A percentile compares a stretch with the other conserved stretches of the same genome.
These are phyloP conservation scores for Aelia acuminata DNA, from an alignment of 2,888 invertebrate genomes.

Conservation along the genomic window DNA sequence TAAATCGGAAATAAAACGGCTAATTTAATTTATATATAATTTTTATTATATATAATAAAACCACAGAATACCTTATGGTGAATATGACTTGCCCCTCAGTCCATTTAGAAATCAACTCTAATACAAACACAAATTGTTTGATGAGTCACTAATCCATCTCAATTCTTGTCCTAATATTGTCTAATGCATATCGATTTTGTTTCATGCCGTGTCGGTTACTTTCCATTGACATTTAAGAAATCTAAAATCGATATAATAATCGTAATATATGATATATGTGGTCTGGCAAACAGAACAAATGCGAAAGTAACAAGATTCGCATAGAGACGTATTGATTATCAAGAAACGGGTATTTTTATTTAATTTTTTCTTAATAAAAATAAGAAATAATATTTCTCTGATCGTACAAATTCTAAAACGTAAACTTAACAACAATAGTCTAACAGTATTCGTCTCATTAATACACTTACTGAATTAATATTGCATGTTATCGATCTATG, in stretches of 20 bases:
- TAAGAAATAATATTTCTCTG: too few species aligned
- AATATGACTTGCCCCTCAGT: background rate
- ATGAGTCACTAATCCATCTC: background rate
- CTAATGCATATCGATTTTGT: background rate
- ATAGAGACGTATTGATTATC: background rate
- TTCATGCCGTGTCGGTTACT: background rate
- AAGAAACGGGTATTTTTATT: background rate
- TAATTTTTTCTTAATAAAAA: too few species aligned
- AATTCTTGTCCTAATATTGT: slow-evolving; percentile 14
- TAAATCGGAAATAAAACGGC: too few species aligned
- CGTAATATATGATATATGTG: background rate
- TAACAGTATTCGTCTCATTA: too few species aligned
- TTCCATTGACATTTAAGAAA: background rate
- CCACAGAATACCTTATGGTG: background rate
- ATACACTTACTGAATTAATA: too few species aligned
- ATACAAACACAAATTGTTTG: background rate
- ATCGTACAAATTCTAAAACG: too few species aligned
- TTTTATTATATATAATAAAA: too few species aligned
- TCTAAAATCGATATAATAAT: slow-evolving; percentile 19
- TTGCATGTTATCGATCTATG: too few species aligned
- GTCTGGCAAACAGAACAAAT: background rate
- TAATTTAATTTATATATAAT: too few species aligned
- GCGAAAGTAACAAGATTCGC: background rate
- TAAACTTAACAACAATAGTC: too few species aligned
- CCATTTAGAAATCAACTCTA: background rate